Base-by-base conservation (phyloP, 2,113 vertebrate genomes). In the Synchiropus splendidus region DNA sequence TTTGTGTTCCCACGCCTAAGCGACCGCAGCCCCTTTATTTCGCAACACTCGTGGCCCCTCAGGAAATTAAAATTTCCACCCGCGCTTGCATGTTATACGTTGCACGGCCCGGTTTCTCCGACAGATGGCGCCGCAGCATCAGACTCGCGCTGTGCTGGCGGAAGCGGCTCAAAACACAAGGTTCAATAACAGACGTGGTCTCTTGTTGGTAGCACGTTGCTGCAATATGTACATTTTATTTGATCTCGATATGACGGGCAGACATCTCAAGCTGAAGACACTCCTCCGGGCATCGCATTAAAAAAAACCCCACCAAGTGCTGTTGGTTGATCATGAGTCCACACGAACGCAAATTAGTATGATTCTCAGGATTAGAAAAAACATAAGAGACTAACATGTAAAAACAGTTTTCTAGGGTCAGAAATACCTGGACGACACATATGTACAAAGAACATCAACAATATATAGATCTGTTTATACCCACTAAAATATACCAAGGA, bases 401-500 rank as follows among this genome's bases (percentile, higher is more conserved):
- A 83, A 61, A 80, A 82, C 72, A 63, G 72, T 73, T 75, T 72
- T 83, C 78, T 44, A 42, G 66, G 75, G 79, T 65, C 67, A 42
- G 67, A 74, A 84, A 83, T 82, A 76, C 68, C 75, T 74, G 48
- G 82, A 85, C 68, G 81, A 80, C 62, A 75, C 83, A 76, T 77
- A 80, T 86, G 75, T 80, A 85, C 83, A 85, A 82, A 85, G 84
- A 70, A 72, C 71, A 77, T 67, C 58, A 64, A 74, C 2, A 2
- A 36, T 27, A 71, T 80, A 54, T 68, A 71, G 74, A 61, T 75
- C 48, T 67, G 70, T 76, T 67, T 79, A 78, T 74, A 83, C 75
- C 80, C 71, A 78, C 74, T 35, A 18, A 84, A 86, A 83, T 79
- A 87, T 31, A 83, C 81, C 88, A 85, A 89, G 79, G 80, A 90